Conservation (phyloP, 2,113 vertebrate species). For the Xenopus laevis region DNA sequence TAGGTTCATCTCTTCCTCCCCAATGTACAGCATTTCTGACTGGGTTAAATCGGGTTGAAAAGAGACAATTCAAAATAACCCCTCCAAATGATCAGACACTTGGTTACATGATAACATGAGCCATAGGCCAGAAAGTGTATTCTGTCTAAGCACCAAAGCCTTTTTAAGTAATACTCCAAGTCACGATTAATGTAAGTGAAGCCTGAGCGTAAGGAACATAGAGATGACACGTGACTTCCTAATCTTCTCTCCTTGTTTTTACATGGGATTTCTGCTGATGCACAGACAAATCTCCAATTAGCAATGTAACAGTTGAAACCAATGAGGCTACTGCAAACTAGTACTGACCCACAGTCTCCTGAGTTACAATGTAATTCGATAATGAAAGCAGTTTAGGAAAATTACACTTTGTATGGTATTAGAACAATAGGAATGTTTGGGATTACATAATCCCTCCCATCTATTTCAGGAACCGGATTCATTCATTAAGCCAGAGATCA, state of each 20-base stretch:
- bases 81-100: no score
- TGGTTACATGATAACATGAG: no score
- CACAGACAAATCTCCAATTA: background rate
- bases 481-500: background rate
- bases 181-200: no score
- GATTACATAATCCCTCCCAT: slow-evolving; percentile 22
- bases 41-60: no score
- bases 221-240: background rate
- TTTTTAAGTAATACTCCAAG: no score
- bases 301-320: background rate
- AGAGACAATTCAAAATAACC: no score
- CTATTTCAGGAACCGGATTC: slow-evolving; percentile 25
- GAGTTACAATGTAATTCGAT: background rate
- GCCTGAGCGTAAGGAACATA: no score
- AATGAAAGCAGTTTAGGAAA: background rate
- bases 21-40: no score
- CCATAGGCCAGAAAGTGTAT: no score
- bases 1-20: no score
- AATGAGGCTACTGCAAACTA: no score
- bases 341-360: background rate
- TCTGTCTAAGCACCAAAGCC: no score
- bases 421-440: slow-evolving; percentile 7
- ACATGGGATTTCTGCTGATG: background rate
- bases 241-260: background rate
- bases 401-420: background rate